These are phyloP conservation scores for Aproaerema taeniolella DNA, from an alignment of 2,888 invertebrate species.

Conservation along the genomic window DNA sequence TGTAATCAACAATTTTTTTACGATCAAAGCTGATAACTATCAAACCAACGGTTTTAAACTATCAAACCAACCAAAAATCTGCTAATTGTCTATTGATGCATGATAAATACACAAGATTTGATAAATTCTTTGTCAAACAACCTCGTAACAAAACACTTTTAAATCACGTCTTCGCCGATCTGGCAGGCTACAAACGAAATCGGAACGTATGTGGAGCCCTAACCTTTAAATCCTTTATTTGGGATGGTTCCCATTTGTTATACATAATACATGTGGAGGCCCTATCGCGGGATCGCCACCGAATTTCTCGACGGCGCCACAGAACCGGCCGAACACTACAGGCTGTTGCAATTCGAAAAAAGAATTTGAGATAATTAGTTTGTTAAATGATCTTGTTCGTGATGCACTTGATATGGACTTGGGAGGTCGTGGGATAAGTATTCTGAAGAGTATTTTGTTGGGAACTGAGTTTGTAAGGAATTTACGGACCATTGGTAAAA, in stretches of 20 bases:
- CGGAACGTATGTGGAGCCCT: slow-evolving; percentile 52
- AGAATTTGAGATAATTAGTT: slow-evolving; percentile 17
- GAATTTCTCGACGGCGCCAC: slow-evolving; percentile 72
- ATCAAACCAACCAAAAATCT: no score
- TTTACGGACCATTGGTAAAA: no score
- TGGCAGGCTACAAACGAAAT: slow-evolving; percentile 50
- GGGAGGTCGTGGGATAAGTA: slow-evolving; percentile 1
- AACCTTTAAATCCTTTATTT: no score
- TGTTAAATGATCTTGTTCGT: slow-evolving; percentile 16
- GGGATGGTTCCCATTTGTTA: slow-evolving; percentile 75
- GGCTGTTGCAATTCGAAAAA: slow-evolving; percentile 34
- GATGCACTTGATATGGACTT: slow-evolving; percentile 15
- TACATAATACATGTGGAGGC: slow-evolving; percentile 72
- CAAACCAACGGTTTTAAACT: no score
- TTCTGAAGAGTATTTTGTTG: background rate
- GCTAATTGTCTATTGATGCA: no score
- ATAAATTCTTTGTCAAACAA: no score
- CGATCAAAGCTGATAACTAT: no score
- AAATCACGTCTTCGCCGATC: no score
- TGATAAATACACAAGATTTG: no score
- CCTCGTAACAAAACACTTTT: no score
- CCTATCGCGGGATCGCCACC: slow-evolving; percentile 68
- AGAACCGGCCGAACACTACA: slow-evolving; percentile 45
- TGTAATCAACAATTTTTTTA: no score
- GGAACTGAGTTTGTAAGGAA: background rate